These are phyloP conservation scores for Pangasius mekongensis DNA, from an alignment of 2,797 vertebrate species.

Conservation along the genomic window DNA sequence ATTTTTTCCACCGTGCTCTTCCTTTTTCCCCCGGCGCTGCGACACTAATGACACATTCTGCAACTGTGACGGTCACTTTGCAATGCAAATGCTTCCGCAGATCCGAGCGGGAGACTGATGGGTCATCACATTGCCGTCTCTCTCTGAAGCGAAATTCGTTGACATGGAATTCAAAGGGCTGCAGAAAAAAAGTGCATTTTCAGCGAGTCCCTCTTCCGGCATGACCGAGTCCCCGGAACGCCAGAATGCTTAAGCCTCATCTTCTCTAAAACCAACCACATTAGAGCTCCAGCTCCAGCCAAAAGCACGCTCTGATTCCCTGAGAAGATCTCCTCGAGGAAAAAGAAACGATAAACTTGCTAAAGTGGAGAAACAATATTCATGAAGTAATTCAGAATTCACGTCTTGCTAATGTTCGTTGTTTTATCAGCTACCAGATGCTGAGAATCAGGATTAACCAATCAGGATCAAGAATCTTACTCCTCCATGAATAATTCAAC, in stretches of 20 bases:
- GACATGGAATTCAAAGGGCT: not conserved
- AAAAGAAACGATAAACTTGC: not conserved
- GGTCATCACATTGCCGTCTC: not conserved
- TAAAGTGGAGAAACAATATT: not conserved
- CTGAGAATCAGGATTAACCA: not conserved
- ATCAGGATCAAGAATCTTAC: not conserved
- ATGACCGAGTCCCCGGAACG: not conserved
- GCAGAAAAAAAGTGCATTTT: not conserved
- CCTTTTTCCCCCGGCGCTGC: not conserved
- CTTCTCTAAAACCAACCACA: not conserved
- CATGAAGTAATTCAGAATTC: not conserved
- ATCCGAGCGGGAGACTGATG: not conserved
- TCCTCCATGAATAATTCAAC: not conserved
- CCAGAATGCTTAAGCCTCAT: not conserved
- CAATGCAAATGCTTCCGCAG: constrained; percentile 18
- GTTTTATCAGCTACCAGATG: no score
- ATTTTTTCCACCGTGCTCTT: not conserved
- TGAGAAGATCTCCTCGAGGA: not conserved
- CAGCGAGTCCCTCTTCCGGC: not conserved
- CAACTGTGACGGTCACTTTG: not conserved
- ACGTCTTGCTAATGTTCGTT: not conserved
- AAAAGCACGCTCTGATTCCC: not conserved
- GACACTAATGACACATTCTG: constrained; percentile 6
- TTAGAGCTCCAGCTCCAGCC: not conserved
- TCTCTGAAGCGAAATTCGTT: not conserved